Conservation (phyloP, 2,113 vertebrate genomes). For the Pandion haliaetus region DNA sequence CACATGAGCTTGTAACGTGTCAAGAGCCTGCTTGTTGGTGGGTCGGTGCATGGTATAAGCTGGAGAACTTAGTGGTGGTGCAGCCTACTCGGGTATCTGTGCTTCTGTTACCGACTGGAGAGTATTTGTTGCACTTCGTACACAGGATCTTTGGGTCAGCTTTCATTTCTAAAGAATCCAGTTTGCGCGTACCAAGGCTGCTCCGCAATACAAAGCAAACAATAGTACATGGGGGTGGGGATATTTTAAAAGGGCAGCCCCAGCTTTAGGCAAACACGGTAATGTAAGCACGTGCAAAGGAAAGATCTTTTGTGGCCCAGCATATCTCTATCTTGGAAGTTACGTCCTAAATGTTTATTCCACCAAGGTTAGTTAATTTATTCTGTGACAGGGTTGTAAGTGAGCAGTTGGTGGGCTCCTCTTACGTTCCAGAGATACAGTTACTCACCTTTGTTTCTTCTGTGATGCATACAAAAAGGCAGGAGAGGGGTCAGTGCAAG, state of each 20-base stretch:
- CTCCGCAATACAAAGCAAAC: not conserved
- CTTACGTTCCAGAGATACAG: not conserved
- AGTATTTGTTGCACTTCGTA: not conserved
- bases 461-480: not conserved
- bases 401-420: not conserved
- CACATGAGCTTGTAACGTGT: not conserved
- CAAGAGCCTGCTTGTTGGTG: not conserved
- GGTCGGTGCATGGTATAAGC: not conserved
- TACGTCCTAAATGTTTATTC: not conserved
- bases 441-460: not conserved
- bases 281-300: not conserved
- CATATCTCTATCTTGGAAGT: not conserved
- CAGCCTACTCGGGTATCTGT: not conserved
- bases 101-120: not conserved
- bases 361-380: not conserved
- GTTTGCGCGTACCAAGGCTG: fast-evolving
- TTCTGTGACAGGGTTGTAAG: not conserved
- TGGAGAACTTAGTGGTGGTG: not conserved
- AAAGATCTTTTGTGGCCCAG: not conserved
- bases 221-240: not conserved
- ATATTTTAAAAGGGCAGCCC: not conserved
- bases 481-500: not conserved
- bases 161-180: not conserved
- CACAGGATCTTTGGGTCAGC: not conserved
- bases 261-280: not conserved